Percentiles rank a stretch among this genome's conserved stretches.
phyloP scores from a whole-genome alignment of 2,888 invertebrate species.

The Onthophagus sagittarius region DNA sequence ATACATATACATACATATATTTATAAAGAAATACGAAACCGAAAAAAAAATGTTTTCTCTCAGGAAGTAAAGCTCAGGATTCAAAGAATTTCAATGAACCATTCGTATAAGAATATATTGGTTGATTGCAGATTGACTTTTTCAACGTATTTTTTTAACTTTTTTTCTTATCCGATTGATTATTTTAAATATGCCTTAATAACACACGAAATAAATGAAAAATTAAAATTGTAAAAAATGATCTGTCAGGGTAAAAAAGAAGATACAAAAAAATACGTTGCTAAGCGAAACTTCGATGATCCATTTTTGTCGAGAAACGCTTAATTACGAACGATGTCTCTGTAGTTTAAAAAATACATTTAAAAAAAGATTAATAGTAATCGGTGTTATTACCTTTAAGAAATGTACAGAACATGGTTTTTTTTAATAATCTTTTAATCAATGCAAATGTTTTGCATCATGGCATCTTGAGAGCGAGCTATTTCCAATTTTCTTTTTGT shows the following conservation, averaged over 20 bases:
- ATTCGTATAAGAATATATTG: slow-evolving; percentile 15
- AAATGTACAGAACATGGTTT: slow-evolving; percentile 16
- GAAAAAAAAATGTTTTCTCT: slow-evolving; percentile 41
- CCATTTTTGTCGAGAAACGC: slow-evolving; percentile 13
- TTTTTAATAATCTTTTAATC: slow-evolving; percentile 26
- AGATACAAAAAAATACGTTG: slow-evolving; percentile 16
- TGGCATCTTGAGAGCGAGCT: slow-evolving; percentile 31
- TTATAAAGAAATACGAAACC: slow-evolving; percentile 25
- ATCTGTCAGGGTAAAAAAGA: slow-evolving; percentile 24
- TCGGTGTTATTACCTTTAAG: slow-evolving; percentile 26
- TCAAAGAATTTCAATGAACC: slow-evolving; percentile 22
- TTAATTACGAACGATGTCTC: slow-evolving; percentile 23
- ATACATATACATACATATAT: slow-evolving; percentile 30
- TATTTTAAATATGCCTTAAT: slow-evolving; percentile 25
- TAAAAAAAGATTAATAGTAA: slow-evolving; percentile 22
- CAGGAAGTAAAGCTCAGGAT: slow-evolving; percentile 50
- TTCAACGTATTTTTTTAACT: slow-evolving; percentile 17
- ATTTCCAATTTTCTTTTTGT: slow-evolving; percentile 25
- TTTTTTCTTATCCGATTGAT: slow-evolving; percentile 23
- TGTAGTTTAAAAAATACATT: too few species aligned
- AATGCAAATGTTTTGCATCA: slow-evolving; percentile 29
- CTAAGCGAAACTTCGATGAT: slow-evolving; percentile 16
- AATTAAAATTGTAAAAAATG: slow-evolving; percentile 15
- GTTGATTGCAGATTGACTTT: slow-evolving; percentile 23
- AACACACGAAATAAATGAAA: slow-evolving; percentile 3